Evolutionary conservation across 1,140 invertebrate genomes (phyloP).

Genomic region (Augochlora pura): DNA sequence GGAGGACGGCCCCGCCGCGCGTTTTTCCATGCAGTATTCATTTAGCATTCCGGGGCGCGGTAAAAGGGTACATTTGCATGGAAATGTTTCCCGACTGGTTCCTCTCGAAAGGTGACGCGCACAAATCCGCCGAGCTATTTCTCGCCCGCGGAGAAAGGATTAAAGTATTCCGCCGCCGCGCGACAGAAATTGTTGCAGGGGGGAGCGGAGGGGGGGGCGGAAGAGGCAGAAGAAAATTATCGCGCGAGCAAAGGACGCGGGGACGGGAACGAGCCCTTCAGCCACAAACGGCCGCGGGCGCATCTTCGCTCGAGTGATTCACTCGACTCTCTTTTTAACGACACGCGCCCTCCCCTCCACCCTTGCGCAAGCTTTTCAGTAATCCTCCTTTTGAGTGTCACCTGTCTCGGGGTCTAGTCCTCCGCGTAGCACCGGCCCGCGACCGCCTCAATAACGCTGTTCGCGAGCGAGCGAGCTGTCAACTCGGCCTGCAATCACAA

Average conservation of each 20-base stretch:
- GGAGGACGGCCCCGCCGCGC: conserved; percentile 10
- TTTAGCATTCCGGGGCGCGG: conserved; percentile 41
- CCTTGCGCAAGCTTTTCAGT: conserved; percentile 42
- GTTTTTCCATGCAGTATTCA: conserved; percentile 50
- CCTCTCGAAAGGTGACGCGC: conserved; percentile 39
- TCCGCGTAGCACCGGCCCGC: no score
- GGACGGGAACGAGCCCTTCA: conserved; percentile 10
- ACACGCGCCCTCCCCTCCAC: no score
- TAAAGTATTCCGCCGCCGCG: conserved; percentile 55
- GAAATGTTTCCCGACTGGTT: conserved; percentile 50
- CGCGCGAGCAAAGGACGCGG: conserved; percentile 1
- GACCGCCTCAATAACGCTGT: background rate
- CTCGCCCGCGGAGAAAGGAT: conserved; percentile 42
- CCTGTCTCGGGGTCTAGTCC: background rate
- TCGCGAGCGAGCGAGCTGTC: background rate
- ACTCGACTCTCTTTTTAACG: conserved; percentile 42
- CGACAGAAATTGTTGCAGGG: conserved; percentile 32
- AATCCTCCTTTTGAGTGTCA: conserved; percentile 26
- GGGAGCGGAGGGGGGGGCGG: no score
- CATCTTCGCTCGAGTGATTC: conserved; percentile 17
- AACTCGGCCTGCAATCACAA: conserved; percentile 14
- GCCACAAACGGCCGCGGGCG: conserved; percentile 31
- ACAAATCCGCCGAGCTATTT: conserved; percentile 54
- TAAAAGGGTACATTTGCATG: conserved; percentile 59
- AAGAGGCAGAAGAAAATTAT: conserved; percentile 29